Percentiles rank a stretch among this genome's conserved stretches.
phyloP scores from a whole-genome alignment of 2,797 vertebrate genomes.

The Margarornis squamiger region DNA sequence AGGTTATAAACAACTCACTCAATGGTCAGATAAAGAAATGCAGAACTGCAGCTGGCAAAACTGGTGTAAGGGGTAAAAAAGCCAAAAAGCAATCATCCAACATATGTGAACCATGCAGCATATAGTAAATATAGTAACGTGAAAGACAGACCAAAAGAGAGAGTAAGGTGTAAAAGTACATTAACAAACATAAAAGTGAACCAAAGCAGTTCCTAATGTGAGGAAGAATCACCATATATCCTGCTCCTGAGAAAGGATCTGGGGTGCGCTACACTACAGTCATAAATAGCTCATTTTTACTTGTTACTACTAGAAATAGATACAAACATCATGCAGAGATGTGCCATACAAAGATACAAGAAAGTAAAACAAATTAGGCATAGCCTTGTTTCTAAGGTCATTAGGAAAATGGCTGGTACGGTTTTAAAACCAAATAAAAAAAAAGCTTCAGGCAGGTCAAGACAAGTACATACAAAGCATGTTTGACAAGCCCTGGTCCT shows the following conservation, averaged over 20 bases:
- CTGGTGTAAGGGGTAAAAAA: not conserved
- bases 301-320: not conserved
- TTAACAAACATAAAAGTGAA: not conserved
- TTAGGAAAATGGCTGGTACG: not conserved
- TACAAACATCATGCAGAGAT: not conserved
- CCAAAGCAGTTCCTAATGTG: not conserved
- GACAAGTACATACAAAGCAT: not conserved
- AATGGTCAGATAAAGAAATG: not conserved
- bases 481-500: not conserved
- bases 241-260: not conserved
- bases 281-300: not conserved
- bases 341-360: not conserved
- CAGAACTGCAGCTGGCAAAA: not conserved
- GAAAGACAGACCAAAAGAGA: not conserved
- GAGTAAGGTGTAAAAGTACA: not conserved
- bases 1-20: not conserved
- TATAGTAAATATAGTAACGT: not conserved
- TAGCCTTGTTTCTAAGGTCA: not conserved
- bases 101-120: not conserved
- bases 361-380: not conserved
- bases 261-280: fast-evolving
- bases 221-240: not conserved
- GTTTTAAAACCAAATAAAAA: not conserved
- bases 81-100: not conserved
- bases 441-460: not conserved